Base-by-base conservation (phyloP, 2,113 vertebrate genomes). In the Dasypus novemcinctus region DNA sequence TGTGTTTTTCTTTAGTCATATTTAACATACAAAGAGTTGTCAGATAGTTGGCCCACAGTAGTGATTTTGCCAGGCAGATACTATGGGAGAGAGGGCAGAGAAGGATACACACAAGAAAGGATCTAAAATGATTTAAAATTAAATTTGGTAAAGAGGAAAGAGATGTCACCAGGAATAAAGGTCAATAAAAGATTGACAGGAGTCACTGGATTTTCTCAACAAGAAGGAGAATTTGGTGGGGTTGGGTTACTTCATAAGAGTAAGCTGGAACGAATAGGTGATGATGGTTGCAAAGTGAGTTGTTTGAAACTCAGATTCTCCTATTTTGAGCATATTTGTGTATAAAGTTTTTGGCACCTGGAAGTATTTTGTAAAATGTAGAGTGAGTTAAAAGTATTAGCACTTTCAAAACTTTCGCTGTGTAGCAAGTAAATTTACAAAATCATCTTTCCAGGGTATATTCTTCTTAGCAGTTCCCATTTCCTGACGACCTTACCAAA, bases 401-500 rank as follows among this genome's bases (percentile, higher is more conserved):
- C 63, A 90, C 68, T 94, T 96, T 86, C 76, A 69, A 68, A 46
- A 52, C 25, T 52, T 86, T 91, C 74, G 31, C 23, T 71, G 43
- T 36, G 27, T 15, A 68, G 17, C 59, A 74, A 43, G 21, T 96
- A 61, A 78, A 92, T 80, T 92, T 96, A 38, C 38, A 79, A 31
- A 74, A 80, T 27, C 59, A 4, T 68, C 36, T 92, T 92, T 72
- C 21, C 23, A 74, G 52, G 74, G 9, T 68, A 20, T 64, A 25
- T 94, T 43, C 18, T 76, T 82, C 57, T 84, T 71, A 36, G 52
- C 84, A 33, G 17, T 92, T 88, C 72, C 75, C 72, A 59, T 89
- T 89, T 94, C 38, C 72, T 14, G 25, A 43, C 36, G 59, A 86
- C 4, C 49, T 91, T 75, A 29, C 21, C 33, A 72, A 21, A 61